Percentiles rank a stretch among this genome's conserved stretches.
Evolutionary conservation across 2,888 invertebrate genomes (phyloP).

Genomic region (Andrena camellia): DNA sequence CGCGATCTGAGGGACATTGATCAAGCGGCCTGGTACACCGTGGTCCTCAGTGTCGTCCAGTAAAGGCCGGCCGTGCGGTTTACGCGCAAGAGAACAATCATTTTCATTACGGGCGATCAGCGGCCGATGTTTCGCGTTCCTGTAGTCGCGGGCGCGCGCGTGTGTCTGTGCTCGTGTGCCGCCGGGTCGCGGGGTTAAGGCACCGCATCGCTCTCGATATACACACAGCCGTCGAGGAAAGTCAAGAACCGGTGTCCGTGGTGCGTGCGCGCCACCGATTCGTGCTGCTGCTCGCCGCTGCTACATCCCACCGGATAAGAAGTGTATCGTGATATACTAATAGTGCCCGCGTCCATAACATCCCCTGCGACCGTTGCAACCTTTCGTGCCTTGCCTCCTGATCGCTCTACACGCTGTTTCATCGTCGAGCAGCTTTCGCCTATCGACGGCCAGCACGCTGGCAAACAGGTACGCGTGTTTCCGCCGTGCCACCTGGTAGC

Average conservation of each 20-base stretch:
- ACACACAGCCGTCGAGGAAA: conserved; percentile 57
- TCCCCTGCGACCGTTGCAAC: conserved; percentile 53
- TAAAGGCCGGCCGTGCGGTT: conserved; percentile 13
- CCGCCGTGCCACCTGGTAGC: not conserved
- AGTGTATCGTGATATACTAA: conserved; percentile 59
- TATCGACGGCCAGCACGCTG: conserved; percentile 25
- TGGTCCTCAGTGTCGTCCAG: not conserved
- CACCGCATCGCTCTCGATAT: conserved; percentile 64
- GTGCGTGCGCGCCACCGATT: conserved; percentile 57
- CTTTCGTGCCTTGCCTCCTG: conserved; percentile 44
- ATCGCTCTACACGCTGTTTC: conserved; percentile 7
- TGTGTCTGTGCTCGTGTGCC: conserved; percentile 35
- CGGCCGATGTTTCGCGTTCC: conserved; percentile 22
- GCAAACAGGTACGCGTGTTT: not conserved
- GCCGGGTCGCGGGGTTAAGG: conserved; percentile 68
- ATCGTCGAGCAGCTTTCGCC: not conserved
- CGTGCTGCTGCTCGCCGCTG: conserved; percentile 16
- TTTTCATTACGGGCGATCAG: conserved; percentile 25
- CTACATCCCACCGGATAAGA: conserved; percentile 55
- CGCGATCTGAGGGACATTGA: conserved; percentile 41
- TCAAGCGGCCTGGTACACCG: conserved; percentile 24
- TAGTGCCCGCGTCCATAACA: conserved; percentile 49
- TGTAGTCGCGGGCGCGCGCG: conserved; percentile 27
- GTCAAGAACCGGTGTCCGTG: conserved; percentile 66
- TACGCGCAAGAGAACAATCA: conserved; percentile 15